Base-by-base conservation (phyloP, 2,797 vertebrate genomes). In the Poecilia gillii region DNA sequence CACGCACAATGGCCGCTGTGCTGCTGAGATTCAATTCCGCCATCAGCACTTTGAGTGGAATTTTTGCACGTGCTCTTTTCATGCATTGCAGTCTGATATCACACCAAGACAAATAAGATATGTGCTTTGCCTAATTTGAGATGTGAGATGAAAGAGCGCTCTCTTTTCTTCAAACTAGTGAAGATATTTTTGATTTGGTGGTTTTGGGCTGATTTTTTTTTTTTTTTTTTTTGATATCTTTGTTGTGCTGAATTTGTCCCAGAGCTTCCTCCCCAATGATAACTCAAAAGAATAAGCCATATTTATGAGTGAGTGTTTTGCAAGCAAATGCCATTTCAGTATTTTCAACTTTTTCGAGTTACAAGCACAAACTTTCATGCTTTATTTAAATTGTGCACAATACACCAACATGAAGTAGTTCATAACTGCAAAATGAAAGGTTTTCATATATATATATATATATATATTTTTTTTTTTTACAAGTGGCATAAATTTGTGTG, bases 51-150 rank as follows among this genome's bases (percentile, higher is more conserved):
- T 88, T 57, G 55, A 43, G n/a, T 76, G 6, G 71, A 70, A 59
- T 73, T 75, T 70, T 77, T 74, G 43, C 51, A 76, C 74, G 43
- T 36, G 76, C 82, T 14, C 66, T 84, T 84, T 80, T 83, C 74
- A 71, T 71, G 45, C 76, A 72, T 74, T 74, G 57, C 55, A 66
- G 25, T 57, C 73, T 76, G 73, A 80, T 70, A 68, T 84, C 78
- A 72, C 77, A 57, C 70, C 64, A 13, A 81, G 73, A 87, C 80
- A 87, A 72, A 88, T 77, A 78, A 57, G 46, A 86, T 75, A 72
- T 90, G 80, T 80, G 72, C 81, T 89, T 87, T 82, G 77, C 80
- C 80, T 91, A 85, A 89, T 87, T 90, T 86, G 78, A 91, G 85
- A 83, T 55, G 81, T 23, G 66, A 87, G 86, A 92, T 89, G 77